Evolutionary conservation across 2,113 vertebrate species (phyloP), one percentile per base, ranked within the genome.

Genomic region (Zosterops lateralis): DNA sequence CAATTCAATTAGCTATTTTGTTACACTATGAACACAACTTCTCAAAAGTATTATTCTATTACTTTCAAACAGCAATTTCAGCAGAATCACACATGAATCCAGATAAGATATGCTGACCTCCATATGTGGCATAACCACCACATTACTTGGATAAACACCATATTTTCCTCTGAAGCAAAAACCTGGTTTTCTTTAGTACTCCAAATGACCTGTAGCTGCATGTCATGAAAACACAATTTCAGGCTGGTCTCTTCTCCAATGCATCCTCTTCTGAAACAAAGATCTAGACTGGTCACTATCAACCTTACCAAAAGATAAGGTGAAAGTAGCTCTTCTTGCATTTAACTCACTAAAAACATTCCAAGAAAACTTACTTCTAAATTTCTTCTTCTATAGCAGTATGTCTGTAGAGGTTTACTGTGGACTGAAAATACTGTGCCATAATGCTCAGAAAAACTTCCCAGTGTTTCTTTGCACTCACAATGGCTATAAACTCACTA

Each of bases 171-270:
- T 72, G 68, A 83, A 76, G 62, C 88, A 87, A 84, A 97, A 91
- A 85, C 38, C 74, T 89, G 85, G 50, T 93, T 92, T 80, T 71
- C 73, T 86, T 90, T 78, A 80, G 71, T 65, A 61, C 54, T 94
- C 89, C 96, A 92, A 86, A 91, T 97, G 97, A 98, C 96, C 97
- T 97, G 97, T 91, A 97, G 92, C 72, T 95, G 87, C 95, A 90
- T 81, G 91, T 95, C 50, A 74, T 19, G 26, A 87, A 20, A 64
- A 86, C 28, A 56, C 11, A 61, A 15, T 67, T 93, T 72, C 77
- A 79, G 20, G 36, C 24, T 91, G 61, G 14, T 81, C 70, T 93
- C 89, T 85, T 62, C 65, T 66, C 70, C 70, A 28, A 3, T n/a
- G 36, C 60, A 68, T 17, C 18, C 47, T 75, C 34, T 84, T 92